Conservation (phyloP, 2,888 invertebrate genomes). For the Apantesis nais region DNA sequence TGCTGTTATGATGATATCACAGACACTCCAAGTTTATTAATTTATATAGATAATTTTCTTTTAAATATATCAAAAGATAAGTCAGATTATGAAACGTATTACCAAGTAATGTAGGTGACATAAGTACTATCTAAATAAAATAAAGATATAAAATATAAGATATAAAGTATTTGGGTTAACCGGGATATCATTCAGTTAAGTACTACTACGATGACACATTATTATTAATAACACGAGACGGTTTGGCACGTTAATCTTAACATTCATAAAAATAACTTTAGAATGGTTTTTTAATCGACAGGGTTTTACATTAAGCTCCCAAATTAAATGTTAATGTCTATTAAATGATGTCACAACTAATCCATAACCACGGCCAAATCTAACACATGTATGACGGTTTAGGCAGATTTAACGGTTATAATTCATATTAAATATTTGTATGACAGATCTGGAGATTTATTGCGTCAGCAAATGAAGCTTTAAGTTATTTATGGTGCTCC, state of each 20-base stretch:
- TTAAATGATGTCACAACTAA: conserved; percentile 35
- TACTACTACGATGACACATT: conserved; percentile 8
- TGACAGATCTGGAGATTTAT: conserved; percentile 44
- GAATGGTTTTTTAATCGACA: conserved; percentile 37
- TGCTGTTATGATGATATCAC: not conserved
- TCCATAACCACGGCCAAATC: conserved; percentile 38
- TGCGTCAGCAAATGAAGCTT: conserved; percentile 27
- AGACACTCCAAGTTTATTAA: conserved; percentile 1
- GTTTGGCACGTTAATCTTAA: conserved; percentile 8
- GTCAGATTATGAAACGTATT: not conserved
- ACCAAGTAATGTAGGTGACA: not conserved
- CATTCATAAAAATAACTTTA: conserved; percentile 21
- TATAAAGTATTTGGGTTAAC: conserved; percentile 14
- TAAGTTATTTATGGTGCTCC: conserved; percentile 10
- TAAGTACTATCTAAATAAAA: conserved; percentile 4
- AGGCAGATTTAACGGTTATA: conserved; percentile 38
- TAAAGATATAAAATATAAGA: not conserved
- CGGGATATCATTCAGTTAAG: conserved; percentile 3
- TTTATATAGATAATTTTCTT: conserved; percentile 3
- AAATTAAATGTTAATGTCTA: conserved; percentile 27
- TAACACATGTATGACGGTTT: conserved; percentile 41
- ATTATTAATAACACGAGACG: conserved; percentile 14
- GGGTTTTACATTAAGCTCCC: conserved; percentile 38
- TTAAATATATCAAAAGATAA: not conserved
- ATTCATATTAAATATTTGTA: conserved; percentile 39